Base-by-base conservation (phyloP, 2,888 invertebrate genomes). In the Nematopogon swammerdamellus region DNA sequence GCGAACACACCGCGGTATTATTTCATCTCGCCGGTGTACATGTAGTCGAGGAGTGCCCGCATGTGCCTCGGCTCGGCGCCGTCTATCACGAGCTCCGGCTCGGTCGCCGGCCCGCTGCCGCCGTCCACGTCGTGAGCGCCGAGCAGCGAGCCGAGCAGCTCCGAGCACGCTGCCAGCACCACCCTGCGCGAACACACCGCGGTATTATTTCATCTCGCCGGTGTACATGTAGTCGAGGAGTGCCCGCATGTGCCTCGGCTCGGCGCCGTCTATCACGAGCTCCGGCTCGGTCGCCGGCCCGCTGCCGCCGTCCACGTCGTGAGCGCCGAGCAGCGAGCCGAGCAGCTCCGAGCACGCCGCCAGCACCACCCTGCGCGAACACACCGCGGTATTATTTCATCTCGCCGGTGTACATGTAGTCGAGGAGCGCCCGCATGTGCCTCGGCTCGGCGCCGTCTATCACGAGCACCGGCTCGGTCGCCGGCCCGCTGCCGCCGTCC, bases 401-500 rank as follows among this genome's bases (percentile, higher is more conserved):
- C 80, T 95, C 95, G 55, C 95, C 95, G 63, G 92, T 92, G 72
- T 95, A 95, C 95, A 95, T 95, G 68, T 95, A 95, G 70, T 94
- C 92, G 50, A 95, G 90, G 56, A 95, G 83, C 54, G 93, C 92
- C 70, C 89, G 89, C 60, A 95, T 86, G 49, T 80, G 79, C 1
- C 59, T 53, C 0, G 80, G 79, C 49, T 77, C 75, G 0, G 76
- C 79, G 2, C 76, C 75, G 73, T 95, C 95, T 56, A 91, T 87
- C 64, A 92, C 95, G 67, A 92, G 89, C 54, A 95, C 92, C 0
- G 75, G 74, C 55, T 77, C 77, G 29, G n/a, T 25, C 5, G 25
- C 25, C 5, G 25, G 25, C 5, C 25, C 25, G 5, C 5, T 10
- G 25, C 5, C 10, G 10, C 77, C 77, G n/a, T 70, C 74, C 0